These are phyloP conservation scores for Lycia hirtaria DNA, from an alignment of 2,888 invertebrate genomes.

Conservation along the genomic window DNA sequence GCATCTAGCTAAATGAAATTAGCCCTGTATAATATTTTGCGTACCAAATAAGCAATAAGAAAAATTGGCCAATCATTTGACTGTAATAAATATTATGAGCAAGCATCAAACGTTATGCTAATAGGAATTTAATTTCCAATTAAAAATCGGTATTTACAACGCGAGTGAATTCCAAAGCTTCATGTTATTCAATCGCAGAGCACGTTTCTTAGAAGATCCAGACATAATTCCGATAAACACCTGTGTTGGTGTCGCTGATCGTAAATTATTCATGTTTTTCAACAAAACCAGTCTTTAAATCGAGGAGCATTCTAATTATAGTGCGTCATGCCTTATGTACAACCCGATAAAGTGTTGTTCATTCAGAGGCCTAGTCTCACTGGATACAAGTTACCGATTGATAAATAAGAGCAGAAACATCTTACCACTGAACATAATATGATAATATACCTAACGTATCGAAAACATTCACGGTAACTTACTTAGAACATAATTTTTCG, in stretches of 20 bases:
- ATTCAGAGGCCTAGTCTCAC: too few relatives aligned
- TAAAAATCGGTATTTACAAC: not conserved
- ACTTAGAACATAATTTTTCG: too few relatives aligned
- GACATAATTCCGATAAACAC: slow-evolving; percentile 55
- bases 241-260: slow-evolving; percentile 48
- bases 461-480: too few relatives aligned
- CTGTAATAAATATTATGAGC: slow-evolving; percentile 10
- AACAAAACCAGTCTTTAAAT: slow-evolving; percentile 45
- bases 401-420: too few relatives aligned
- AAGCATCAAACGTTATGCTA: slow-evolving; percentile 21
- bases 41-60: not conserved
- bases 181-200: slow-evolving; percentile 13
- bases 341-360: too few relatives aligned
- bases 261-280: slow-evolving; percentile 57
- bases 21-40: not conserved
- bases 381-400: too few relatives aligned
- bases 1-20: not conserved
- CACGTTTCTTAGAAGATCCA: slow-evolving; percentile 48
- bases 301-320: slow-evolving; percentile 39
- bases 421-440: too few relatives aligned
- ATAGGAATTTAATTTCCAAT: slow-evolving; percentile 12
- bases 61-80: not conserved
- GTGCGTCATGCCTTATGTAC: slow-evolving; percentile 15
- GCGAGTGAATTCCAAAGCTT: slow-evolving; percentile 22
- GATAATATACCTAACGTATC: too few relatives aligned